These are phyloP conservation scores for Halcyon badia DNA, from an alignment of 2,797 vertebrate species.

Conservation along the genomic window DNA sequence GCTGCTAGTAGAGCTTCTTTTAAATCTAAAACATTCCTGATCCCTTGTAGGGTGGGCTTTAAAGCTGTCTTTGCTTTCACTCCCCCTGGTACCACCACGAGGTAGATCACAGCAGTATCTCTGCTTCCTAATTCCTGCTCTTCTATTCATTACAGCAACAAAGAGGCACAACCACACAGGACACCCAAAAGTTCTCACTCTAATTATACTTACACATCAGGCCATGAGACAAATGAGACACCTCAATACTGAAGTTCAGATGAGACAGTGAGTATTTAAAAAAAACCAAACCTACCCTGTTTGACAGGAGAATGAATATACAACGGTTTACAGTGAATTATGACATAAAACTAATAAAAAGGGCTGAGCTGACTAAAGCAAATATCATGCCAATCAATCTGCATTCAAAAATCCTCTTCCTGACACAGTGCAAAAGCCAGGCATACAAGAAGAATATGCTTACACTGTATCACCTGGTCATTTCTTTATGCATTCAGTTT, in stretches of 20 bases:
- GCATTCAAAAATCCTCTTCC: background rate
- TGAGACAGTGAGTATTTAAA: background rate
- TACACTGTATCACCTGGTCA: background rate
- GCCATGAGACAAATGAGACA: background rate
- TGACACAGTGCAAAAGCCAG: background rate
- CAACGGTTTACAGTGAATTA: background rate
- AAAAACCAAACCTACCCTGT: background rate
- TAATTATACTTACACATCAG: background rate
- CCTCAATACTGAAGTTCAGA: background rate
- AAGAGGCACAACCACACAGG: background rate
- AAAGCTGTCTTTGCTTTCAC: background rate
- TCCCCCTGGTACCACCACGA: background rate
- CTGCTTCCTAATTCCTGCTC: background rate
- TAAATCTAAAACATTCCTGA: background rate
- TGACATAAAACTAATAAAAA: conserved; percentile 18
- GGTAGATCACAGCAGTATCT: fast-evolving
- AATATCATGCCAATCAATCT: background rate
- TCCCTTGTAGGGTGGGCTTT: background rate
- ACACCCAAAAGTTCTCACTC: background rate
- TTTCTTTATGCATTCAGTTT: background rate
- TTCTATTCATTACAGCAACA: background rate
- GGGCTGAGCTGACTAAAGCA: background rate
- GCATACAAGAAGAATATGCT: background rate
- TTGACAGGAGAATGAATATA: background rate
- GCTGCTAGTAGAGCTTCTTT: background rate